phyloP scores from a whole-genome alignment of 2,888 invertebrate species.

The Hedychridium roseum region DNA sequence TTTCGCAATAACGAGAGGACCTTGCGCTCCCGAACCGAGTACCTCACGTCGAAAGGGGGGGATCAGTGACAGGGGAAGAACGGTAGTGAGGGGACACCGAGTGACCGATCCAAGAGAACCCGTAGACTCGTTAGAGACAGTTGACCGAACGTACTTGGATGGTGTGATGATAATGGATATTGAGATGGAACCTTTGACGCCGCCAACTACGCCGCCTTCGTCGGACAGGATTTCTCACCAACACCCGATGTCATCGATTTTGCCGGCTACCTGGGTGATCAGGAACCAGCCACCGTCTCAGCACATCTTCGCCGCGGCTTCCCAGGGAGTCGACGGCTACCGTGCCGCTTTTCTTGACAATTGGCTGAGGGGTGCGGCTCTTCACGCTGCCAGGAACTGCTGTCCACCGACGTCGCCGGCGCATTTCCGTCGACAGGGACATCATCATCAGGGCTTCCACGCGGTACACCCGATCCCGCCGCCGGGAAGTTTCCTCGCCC shows the following conservation, averaged over 20 bases:
- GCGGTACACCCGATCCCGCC: constrained; percentile 49
- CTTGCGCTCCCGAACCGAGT: too few relatives aligned
- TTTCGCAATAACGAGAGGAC: too few relatives aligned
- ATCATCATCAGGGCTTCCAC: constrained; percentile 37
- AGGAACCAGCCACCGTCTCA: constrained; percentile 17
- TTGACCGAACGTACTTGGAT: not conserved
- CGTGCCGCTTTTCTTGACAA: constrained; percentile 50
- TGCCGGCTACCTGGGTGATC: constrained; percentile 3
- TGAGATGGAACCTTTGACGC: constrained; percentile 59
- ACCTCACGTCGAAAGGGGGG: constrained; percentile 5
- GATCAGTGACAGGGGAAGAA: not conserved
- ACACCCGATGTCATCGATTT: constrained; percentile 18
- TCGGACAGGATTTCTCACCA: constrained; percentile 26
- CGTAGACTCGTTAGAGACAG: not conserved
- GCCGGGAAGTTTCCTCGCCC: constrained; percentile 69
- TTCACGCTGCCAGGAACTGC: constrained; percentile 54
- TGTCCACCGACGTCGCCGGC: constrained; percentile 60
- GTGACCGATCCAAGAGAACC: too few relatives aligned
- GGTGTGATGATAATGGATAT: constrained; percentile 43
- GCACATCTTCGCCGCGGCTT: constrained; percentile 23
- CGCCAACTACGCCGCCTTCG: constrained; percentile 57
- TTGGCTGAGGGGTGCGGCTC: constrained; percentile 55
- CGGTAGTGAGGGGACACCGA: too few relatives aligned
- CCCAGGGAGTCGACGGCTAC: constrained; percentile 44
- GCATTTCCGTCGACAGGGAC: constrained; percentile 53